A percentile compares a stretch with the other conserved stretches of the same genome.
These are phyloP conservation scores for Ctena decussata DNA, from an alignment of 2,888 invertebrate species.

Conservation along the genomic window DNA sequence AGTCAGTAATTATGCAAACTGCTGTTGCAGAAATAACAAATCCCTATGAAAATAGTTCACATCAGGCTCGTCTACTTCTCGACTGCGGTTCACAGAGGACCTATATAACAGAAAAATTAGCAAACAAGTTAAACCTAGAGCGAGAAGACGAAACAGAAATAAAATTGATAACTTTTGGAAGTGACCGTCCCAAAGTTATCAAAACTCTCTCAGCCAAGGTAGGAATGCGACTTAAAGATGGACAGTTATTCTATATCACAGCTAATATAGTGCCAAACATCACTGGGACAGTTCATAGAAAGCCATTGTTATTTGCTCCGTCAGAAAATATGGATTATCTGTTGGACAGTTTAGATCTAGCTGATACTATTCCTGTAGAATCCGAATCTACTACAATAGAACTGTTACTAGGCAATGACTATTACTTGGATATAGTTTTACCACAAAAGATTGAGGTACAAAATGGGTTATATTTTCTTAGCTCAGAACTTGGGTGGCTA, in stretches of 20 bases:
- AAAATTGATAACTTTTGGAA: neutral
- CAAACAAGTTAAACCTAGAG: no score
- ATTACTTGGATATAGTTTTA: constrained; percentile 14
- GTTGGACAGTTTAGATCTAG: neutral
- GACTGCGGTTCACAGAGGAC: constrained; percentile 10
- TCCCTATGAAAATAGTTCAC: neutral
- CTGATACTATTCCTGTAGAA: neutral
- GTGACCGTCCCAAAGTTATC: neutral
- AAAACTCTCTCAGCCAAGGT: neutral
- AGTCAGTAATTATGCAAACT: constrained; percentile 43
- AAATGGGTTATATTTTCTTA: neutral
- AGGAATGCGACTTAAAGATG: neutral
- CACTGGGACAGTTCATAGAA: neutral
- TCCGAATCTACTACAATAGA: constrained; percentile 1
- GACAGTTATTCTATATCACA: neutral
- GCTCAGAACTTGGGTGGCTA: constrained; percentile 16
- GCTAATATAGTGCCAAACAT: constrained; percentile 1
- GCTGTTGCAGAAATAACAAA: constrained; percentile 28
- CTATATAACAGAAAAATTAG: neutral
- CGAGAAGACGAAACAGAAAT: no score
- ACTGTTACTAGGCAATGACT: constrained; percentile 14
- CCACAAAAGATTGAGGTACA: constrained; percentile 1
- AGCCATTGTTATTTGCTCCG: neutral
- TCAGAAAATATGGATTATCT: neutral
- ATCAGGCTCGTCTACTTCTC: neutral